phyloP scores from a whole-genome alignment of 2,797 vertebrate species.

The Siniperca undulata region DNA sequence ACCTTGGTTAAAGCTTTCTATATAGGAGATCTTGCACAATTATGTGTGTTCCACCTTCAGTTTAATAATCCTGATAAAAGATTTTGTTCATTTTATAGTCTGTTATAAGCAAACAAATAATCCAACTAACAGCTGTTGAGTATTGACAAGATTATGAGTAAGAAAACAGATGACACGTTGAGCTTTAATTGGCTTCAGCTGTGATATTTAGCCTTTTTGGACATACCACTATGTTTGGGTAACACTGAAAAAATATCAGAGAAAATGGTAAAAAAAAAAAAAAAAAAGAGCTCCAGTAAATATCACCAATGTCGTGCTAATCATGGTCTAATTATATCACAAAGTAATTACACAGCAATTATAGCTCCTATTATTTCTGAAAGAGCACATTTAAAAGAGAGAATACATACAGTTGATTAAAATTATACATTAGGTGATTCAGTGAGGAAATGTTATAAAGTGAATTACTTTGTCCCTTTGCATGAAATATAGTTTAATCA shows the following conservation, averaged over 20 bases:
- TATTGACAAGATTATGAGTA: conserved; percentile 36
- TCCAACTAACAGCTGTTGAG: conserved; percentile 20
- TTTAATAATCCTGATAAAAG: conserved; percentile 4
- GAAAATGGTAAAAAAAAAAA: conserved; percentile 11
- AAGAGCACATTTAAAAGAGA: conserved; percentile 76
- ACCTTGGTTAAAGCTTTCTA: neutral
- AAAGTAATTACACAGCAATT: conserved; percentile 82
- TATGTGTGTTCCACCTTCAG: conserved; percentile 5
- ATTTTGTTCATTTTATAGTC: conserved; percentile 10
- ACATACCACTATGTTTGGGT: conserved; percentile 27
- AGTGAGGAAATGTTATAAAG: conserved; percentile 75
- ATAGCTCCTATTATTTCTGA: conserved; percentile 74
- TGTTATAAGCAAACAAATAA: conserved; percentile 30
- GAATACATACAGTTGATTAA: conserved; percentile 81
- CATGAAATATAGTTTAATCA: conserved; percentile 75
- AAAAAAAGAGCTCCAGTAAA: conserved; percentile 64
- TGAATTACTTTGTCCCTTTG: conserved; percentile 70
- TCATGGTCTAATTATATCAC: conserved; percentile 80
- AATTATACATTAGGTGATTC: conserved; percentile 79
- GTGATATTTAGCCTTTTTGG: conserved; percentile 28
- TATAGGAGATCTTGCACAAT: neutral
- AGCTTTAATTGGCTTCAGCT: conserved; percentile 49
- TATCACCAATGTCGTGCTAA: conserved; percentile 72
- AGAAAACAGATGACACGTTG: conserved; percentile 25
- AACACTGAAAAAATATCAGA: conserved; percentile 36